Evolutionary conservation across 2,113 vertebrate genomes (phyloP).

Genomic region (Ginglymostoma cirratum): DNA sequence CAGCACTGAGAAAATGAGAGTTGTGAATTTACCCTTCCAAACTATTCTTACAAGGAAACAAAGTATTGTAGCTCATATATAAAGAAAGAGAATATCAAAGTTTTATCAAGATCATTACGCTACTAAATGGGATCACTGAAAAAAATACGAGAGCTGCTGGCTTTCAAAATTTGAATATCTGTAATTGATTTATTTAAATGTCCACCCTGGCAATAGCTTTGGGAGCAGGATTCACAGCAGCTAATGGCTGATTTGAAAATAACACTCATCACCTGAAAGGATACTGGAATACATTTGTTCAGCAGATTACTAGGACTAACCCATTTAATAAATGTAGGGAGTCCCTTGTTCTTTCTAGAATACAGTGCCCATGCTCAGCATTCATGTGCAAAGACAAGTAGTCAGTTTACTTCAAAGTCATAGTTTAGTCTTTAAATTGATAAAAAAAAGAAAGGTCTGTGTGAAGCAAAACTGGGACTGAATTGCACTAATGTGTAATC

Average conservation of each 20-base stretch:
- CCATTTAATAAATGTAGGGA: not conserved
- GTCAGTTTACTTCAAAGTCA: not conserved
- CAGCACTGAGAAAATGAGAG: not conserved
- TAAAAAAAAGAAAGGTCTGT: not conserved
- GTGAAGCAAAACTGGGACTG: not conserved
- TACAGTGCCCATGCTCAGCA: not conserved
- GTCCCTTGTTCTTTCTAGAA: not conserved
- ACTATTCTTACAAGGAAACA: not conserved
- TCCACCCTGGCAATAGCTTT: not conserved
- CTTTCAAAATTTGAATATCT: not conserved
- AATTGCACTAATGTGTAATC: not conserved
- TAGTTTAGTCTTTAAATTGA: conserved; percentile 11
- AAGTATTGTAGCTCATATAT: not conserved
- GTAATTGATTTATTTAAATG: not conserved
- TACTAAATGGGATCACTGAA: not conserved
- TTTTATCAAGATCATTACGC: not conserved
- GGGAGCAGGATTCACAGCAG: not conserved
- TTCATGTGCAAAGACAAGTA: not conserved
- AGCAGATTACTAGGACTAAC: not conserved
- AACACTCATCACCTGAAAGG: not conserved
- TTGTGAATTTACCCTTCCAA: not conserved
- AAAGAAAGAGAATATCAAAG: not conserved
- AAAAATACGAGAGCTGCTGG: not conserved
- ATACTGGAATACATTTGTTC: not conserved
- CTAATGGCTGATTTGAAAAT: not conserved